Base-by-base conservation (phyloP, 2,888 invertebrate species). In the Philhelius pedissequus region DNA sequence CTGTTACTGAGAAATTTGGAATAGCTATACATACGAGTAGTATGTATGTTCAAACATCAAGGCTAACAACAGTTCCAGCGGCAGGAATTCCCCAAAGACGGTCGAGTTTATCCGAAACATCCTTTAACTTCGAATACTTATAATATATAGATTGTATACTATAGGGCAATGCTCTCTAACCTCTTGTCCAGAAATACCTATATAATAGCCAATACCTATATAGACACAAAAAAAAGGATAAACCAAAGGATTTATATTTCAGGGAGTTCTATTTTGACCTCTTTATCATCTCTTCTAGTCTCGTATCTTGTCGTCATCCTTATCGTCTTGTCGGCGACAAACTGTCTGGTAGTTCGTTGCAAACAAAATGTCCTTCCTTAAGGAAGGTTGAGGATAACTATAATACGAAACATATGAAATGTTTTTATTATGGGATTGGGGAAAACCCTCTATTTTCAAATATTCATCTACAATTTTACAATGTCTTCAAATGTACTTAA, bases 21-120 rank as follows among this genome's bases (percentile, higher is more conserved):
- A 20, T 6, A 38, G 40, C 22, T 58, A 22, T 38, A 43, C 9
- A 18, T 6, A n/a, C 8, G n/a, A n/a, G n/a, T n/a, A n/a, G n/a
- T n/a, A n/a, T n/a, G n/a, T n/a, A n/a, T n/a, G n/a, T n/a, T n/a
- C n/a, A 38, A 54, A 30, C 45, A 58, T 68, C 18, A 60, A 68
- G 78, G 73, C 54, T 79, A 30, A 27, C 6, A 58, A 25, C 50
- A 50, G 22, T n/a, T 7, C 25, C 1, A 13, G 22, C 40, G 68
- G 35, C 71, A 73, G 82, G 82, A 74, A 83, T 83, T 83, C 82
- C 82, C 82, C 78, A 76, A 73, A 73, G 76, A 60, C 68, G n/a
- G 11, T 20, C 32, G 45, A 45, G n/a, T 64, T 32, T 35, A 48
- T 48, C 64, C 45, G 30, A 48, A 62, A 62, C 62, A 62, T 43